Conservation (phyloP, 2,888 invertebrate species). For the Lochmaea crataegi region DNA sequence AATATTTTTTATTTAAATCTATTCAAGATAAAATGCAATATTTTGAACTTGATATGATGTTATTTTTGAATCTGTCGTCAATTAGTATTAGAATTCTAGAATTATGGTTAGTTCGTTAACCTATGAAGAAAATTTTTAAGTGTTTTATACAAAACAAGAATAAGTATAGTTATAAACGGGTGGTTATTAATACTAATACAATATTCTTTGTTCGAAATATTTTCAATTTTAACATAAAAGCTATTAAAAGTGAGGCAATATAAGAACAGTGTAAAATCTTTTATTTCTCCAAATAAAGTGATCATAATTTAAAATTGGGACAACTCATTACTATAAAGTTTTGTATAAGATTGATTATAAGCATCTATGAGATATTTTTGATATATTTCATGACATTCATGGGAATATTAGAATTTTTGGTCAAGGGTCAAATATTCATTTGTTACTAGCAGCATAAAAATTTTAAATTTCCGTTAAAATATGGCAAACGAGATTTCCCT, state of each 20-base stretch:
- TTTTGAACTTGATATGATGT: neutral
- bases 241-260: slow-evolving; percentile 7
- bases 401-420: too few relatives aligned
- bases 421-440: too few relatives aligned
- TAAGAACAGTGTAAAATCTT: slow-evolving; percentile 14
- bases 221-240: slow-evolving; percentile 1
- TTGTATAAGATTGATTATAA: neutral
- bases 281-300: slow-evolving; percentile 25
- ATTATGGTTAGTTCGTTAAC: slow-evolving; percentile 2
- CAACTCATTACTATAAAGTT: slow-evolving; percentile 1
- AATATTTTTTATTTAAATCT: neutral
- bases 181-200: neutral
- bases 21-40: too few relatives aligned
- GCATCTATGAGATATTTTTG: too few relatives aligned
- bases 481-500: too few relatives aligned
- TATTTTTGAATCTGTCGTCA: neutral
- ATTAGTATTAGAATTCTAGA: slow-evolving; percentile 6
- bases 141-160: slow-evolving; percentile 6
- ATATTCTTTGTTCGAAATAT: neutral
- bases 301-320: too few relatives aligned
- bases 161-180: neutral
- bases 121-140: neutral
- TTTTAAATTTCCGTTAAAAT: too few relatives aligned
- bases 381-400: too few relatives aligned
- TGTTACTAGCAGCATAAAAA: too few relatives aligned